These are phyloP conservation scores for Zaprionus africanus DNA, from an alignment of 1,140 invertebrate species.

Conservation along the genomic window DNA sequence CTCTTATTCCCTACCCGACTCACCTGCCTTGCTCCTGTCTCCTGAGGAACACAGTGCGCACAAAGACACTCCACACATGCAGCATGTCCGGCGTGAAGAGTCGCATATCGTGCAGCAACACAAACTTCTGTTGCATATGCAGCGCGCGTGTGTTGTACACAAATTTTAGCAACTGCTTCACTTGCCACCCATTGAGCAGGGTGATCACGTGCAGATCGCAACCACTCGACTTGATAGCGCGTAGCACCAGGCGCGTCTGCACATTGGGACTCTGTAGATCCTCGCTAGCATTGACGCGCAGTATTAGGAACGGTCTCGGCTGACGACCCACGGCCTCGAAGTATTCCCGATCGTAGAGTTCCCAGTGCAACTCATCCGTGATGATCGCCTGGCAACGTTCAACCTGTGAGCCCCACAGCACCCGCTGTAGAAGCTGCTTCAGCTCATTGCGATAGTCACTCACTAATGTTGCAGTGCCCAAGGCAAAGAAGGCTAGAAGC, in stretches of 20 bases:
- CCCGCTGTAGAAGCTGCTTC: constrained; percentile 47
- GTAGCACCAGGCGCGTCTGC: constrained; percentile 86
- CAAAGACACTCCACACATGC: constrained; percentile 91
- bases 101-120: constrained; percentile 88
- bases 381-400: constrained; percentile 71
- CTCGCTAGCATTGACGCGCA: constrained; percentile 86
- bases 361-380: constrained; percentile 63
- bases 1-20: neutral
- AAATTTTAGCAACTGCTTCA: constrained; percentile 88
- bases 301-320: constrained; percentile 41
- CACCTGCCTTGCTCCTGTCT: constrained; percentile 37
- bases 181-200: constrained; percentile 89
- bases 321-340: constrained; percentile 49
- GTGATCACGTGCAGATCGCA: constrained; percentile 90
- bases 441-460: constrained; percentile 43
- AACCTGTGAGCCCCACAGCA: constrained; percentile 56
- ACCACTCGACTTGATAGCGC: constrained; percentile 86
- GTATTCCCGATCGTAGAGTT: constrained; percentile 57
- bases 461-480: constrained; percentile 1
- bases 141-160: constrained; percentile 89
- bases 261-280: constrained; percentile 87
- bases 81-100: constrained; percentile 88
- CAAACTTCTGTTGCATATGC: constrained; percentile 88
- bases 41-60: constrained; percentile 89
- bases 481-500: constrained; percentile 16